Percentiles rank a stretch among this genome's conserved stretches.
Evolutionary conservation across 1,140 invertebrate species (phyloP).

Genomic region (Bombus confusus): DNA sequence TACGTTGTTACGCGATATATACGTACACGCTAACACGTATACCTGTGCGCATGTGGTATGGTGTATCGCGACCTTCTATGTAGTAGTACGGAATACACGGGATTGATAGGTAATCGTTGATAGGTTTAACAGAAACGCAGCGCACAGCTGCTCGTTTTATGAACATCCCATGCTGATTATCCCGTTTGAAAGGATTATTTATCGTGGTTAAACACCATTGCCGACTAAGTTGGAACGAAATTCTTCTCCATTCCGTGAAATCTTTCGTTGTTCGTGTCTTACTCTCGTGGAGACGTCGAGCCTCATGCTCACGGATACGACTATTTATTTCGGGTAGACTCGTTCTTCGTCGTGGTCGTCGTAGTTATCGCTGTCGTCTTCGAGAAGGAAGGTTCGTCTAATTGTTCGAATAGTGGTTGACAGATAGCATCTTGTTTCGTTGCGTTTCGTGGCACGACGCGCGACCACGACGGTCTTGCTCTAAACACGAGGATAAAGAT

Average conservation of each 20-base stretch:
- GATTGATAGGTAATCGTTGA: constrained; percentile 67
- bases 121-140: constrained; percentile 45
- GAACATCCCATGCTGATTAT: constrained; percentile 27
- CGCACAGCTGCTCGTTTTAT: constrained; percentile 47
- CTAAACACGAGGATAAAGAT: background rate
- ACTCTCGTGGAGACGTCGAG: background rate
- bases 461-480: background rate
- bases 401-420: background rate
- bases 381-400: background rate
- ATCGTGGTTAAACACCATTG: constrained; percentile 34
- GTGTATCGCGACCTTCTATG: constrained; percentile 18
- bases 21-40: background rate
- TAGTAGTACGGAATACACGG: constrained; percentile 6
- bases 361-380: background rate
- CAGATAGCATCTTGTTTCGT: background rate
- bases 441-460: no score
- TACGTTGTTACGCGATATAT: constrained; percentile 45
- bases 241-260: background rate
- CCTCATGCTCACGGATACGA: background rate
- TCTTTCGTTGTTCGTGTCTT: background rate
- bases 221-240: background rate
- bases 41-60: background rate
- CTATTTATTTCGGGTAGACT: background rate
- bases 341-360: no score
- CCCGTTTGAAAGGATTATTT: constrained; percentile 23